Evolutionary conservation across 2,797 vertebrate species (phyloP).

Genomic region (Champsocephalus esox): DNA sequence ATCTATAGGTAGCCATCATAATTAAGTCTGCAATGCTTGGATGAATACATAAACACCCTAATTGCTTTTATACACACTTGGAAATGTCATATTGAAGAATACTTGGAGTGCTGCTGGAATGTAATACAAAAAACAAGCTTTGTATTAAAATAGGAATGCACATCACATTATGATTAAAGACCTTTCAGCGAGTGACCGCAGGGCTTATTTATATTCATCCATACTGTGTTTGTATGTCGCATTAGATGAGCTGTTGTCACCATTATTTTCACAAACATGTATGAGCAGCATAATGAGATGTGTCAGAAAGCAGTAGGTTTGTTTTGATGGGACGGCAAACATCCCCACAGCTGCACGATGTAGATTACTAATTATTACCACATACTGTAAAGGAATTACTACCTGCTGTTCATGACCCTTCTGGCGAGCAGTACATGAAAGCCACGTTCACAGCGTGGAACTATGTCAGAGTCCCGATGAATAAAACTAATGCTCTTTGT

Average conservation of each 20-base stretch:
- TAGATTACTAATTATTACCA: constrained; percentile 69
- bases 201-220: constrained; percentile 39
- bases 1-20: constrained; percentile 45
- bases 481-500: constrained; percentile 30
- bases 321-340: constrained; percentile 50
- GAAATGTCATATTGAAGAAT: constrained; percentile 39
- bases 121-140: neutral
- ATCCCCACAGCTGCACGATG: constrained; percentile 55
- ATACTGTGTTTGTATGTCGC: constrained; percentile 5
- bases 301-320: constrained; percentile 38
- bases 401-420: constrained; percentile 57
- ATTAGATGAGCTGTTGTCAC: constrained; percentile 16
- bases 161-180: constrained; percentile 20
- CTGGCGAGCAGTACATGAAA: constrained; percentile 55
- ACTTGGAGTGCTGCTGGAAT: constrained; percentile 17
- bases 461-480: constrained; percentile 27
- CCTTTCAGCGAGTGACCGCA: constrained; percentile 25
- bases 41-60: constrained; percentile 53
- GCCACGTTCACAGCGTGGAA: constrained; percentile 50
- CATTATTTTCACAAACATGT: constrained; percentile 44
- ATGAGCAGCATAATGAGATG: constrained; percentile 45
- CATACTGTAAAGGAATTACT: constrained; percentile 58
- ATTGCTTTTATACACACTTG: constrained; percentile 48
- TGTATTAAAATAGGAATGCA: constrained; percentile 15
- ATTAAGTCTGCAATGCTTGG: constrained; percentile 65